Base-by-base conservation (phyloP, 1,140 invertebrate species). In the Cydia amplana region DNA sequence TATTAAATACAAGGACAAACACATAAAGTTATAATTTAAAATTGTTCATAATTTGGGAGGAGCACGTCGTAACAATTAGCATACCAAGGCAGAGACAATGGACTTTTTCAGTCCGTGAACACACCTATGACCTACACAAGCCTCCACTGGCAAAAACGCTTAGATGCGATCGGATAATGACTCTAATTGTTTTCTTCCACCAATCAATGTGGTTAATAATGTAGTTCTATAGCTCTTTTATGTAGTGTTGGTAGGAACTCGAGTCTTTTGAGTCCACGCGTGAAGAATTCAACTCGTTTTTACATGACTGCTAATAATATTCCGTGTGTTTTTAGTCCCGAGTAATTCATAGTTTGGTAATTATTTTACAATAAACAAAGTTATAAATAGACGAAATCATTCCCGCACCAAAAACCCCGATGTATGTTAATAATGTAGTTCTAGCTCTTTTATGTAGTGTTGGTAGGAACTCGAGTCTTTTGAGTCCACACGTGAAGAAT, bases 111-210 rank as follows among this genome's bases (percentile, higher is more conserved):
- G 64, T 6, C n/a, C 28, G 9, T 23, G 51, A 36, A 32, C 28
- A 32, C 18, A 7, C 14, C 20, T 64, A 28, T 23, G 23, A 65
- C 28, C 12, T 32, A 46, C 10, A 23, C 46, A 43, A 72, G 23
- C 7, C 49, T 46, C 46, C 23, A 32, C 64, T 67, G 16, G 72
- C 46, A 73, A 73, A 49, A 73, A 46, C 46, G 12, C 65, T 70
- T 16, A 36, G 32, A 18, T 36, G 4, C 5, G 65, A 40, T 40
- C n/a, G 7, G 6, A 70, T 67, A 67, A 70, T 70, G 65, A 51
- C 7, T 49, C 43, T 51, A 23, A 73, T 73, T 73, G 43, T 43
- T 49, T 73, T 73, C 7, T 51, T 51, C 2, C 10, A 36, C 72
- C 72, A 49, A 49, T 73, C 25, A 49, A 55, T 73, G 23, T 18